Evolutionary conservation across 2,113 vertebrate genomes (phyloP).

Genomic region (Barnardius zonarius): DNA sequence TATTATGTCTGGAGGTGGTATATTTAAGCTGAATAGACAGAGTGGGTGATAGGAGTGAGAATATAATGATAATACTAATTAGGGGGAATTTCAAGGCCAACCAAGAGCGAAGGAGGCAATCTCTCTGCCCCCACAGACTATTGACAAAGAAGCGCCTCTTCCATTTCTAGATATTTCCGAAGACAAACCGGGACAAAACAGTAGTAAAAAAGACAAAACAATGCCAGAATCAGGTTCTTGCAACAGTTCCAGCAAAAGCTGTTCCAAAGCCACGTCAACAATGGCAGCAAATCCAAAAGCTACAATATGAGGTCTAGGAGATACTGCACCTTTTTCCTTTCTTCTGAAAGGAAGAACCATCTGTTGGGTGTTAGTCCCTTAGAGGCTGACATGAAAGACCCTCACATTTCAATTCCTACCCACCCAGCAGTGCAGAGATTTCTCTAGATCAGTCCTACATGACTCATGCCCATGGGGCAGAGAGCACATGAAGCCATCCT

Average conservation of each 20-base stretch:
- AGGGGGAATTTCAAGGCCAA: background rate
- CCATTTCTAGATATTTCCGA: background rate
- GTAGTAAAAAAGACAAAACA: background rate
- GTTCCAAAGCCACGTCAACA: background rate
- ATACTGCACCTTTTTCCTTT: background rate
- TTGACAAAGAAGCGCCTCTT: background rate
- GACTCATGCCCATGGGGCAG: background rate
- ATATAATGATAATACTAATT: background rate
- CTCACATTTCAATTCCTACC: background rate
- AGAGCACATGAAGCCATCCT: background rate
- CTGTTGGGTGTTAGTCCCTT: background rate
- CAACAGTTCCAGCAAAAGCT: background rate
- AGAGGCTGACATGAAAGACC: background rate
- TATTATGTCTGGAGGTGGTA: background rate
- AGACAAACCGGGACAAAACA: background rate
- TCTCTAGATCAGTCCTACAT: background rate
- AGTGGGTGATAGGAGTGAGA: background rate
- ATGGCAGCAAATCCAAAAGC: background rate
- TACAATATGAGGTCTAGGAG: background rate
- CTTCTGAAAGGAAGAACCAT: background rate
- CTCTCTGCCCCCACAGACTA: background rate
- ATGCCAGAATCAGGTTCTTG: background rate
- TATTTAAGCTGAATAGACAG: background rate
- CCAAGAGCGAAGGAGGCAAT: background rate
- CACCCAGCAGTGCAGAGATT: background rate